Evolutionary conservation across 2,797 vertebrate species (phyloP).

Genomic region (Sylvilagus floridanus): DNA sequence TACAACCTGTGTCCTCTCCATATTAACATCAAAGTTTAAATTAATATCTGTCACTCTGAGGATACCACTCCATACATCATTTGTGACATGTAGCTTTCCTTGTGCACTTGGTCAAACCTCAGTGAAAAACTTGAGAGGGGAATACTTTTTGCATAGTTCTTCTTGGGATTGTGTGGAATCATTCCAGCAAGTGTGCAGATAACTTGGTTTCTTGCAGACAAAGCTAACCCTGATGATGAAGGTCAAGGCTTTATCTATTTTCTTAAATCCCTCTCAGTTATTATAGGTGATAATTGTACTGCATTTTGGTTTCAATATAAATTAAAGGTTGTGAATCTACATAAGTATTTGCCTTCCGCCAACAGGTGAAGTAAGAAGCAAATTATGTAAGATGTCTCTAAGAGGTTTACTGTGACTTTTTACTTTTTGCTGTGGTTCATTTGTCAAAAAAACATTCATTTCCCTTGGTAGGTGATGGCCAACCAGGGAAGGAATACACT

Average conservation of each 20-base stretch:
- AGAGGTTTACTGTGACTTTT: not conserved
- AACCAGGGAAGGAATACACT: not conserved
- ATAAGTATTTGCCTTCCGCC: not conserved
- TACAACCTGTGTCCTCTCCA: not conserved
- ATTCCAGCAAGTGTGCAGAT: not conserved
- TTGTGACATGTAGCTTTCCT: not conserved
- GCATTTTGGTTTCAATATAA: not conserved
- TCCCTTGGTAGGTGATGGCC: not conserved
- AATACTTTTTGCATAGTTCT: not conserved
- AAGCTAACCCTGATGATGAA: not conserved
- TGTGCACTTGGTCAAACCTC: not conserved
- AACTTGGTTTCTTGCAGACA: not conserved
- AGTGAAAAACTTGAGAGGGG: not conserved
- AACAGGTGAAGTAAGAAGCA: not conserved
- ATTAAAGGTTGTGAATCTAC: not conserved
- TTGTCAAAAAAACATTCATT: constrained; percentile 12
- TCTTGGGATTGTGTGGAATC: not conserved
- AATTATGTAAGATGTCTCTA: not conserved
- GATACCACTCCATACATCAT: not conserved
- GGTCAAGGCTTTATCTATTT: not conserved
- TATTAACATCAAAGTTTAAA: not conserved
- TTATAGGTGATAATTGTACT: not conserved
- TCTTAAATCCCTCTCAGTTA: not conserved
- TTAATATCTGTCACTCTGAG: not conserved
- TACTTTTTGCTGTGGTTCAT: not conserved